phyloP scores from a whole-genome alignment of 35 echinoderm and acorn worm species.

The Apostichopus parvimensis region DNA sequence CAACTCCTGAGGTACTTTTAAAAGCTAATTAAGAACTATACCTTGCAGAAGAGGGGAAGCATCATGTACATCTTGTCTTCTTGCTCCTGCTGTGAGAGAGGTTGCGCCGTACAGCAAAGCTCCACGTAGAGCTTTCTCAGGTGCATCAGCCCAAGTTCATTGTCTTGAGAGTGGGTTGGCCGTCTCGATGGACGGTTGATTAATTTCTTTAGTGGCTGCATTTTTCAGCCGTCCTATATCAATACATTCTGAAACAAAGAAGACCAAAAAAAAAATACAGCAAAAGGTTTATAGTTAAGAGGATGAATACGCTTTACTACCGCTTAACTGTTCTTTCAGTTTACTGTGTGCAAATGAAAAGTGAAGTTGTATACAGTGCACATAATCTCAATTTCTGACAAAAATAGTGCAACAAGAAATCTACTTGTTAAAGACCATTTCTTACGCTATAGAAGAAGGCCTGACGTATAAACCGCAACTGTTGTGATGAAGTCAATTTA shows the following conservation, averaged over 20 bases:
- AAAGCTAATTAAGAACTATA: slow-evolving; percentile 14
- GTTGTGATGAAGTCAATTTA: too few relatives aligned
- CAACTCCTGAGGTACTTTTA: too few relatives aligned
- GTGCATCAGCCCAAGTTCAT: slow-evolving; percentile 94
- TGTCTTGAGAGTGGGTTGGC: slow-evolving; percentile 80
- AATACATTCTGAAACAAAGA: not conserved
- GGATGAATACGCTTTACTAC: not conserved
- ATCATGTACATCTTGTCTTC: slow-evolving; percentile 99
- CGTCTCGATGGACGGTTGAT: slow-evolving; percentile 17
- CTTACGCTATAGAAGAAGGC: too few relatives aligned
- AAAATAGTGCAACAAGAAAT: too few relatives aligned
- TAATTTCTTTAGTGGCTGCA: slow-evolving; percentile 58
- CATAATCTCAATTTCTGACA: too few relatives aligned
- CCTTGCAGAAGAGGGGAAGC: slow-evolving; percentile 98
- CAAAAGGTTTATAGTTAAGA: not conserved
- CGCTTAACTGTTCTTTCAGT: not conserved
- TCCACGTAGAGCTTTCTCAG: slow-evolving; percentile 94
- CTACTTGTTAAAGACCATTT: too few relatives aligned
- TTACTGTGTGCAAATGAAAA: not conserved
- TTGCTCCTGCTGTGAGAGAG: slow-evolving; percentile 91
- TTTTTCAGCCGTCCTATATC: slow-evolving; percentile 10
- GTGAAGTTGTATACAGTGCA: not conserved
- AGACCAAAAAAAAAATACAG: not conserved
- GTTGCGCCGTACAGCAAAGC: slow-evolving; percentile 87
- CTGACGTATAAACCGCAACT: too few relatives aligned